Evolutionary conservation across 2,113 vertebrate genomes (phyloP).

Genomic region (Sorex araneus): DNA sequence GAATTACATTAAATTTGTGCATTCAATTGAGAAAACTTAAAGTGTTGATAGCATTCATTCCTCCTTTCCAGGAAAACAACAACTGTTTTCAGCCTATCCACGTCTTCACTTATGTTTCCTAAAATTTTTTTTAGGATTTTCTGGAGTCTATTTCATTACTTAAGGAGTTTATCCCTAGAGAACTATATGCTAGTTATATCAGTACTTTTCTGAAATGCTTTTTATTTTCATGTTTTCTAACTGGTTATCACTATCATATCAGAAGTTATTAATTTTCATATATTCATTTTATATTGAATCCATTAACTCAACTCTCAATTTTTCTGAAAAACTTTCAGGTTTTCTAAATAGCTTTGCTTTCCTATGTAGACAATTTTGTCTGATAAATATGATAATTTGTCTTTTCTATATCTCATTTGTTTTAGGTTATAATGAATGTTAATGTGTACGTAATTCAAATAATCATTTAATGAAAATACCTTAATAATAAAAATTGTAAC

Average conservation of each 20-base stretch:
- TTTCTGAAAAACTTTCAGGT: background rate
- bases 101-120: background rate
- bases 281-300: constrained; percentile 27
- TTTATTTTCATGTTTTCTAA: constrained; percentile 46
- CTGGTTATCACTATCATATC: constrained; percentile 31
- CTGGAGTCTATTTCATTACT: constrained; percentile 35
- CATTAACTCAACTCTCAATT: background rate
- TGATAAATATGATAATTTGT: background rate
- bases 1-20: constrained; percentile 48
- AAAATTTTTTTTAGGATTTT: constrained; percentile 7
- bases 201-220: constrained; percentile 4
- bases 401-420: background rate
- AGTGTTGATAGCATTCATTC: background rate
- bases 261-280: constrained; percentile 42
- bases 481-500: background rate
- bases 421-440: background rate
- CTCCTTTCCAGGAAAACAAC: constrained; percentile 52
- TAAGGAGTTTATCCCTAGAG: constrained; percentile 33
- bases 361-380: constrained; percentile 20
- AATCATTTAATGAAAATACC: background rate
- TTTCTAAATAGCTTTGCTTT: constrained; percentile 19
- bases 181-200: constrained; percentile 4
- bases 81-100: background rate
- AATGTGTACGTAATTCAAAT: background rate
- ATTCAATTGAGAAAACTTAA: constrained; percentile 33